These are phyloP conservation scores for Lagopus muta DNA, from an alignment of 2,113 vertebrate species.

Conservation along the genomic window DNA sequence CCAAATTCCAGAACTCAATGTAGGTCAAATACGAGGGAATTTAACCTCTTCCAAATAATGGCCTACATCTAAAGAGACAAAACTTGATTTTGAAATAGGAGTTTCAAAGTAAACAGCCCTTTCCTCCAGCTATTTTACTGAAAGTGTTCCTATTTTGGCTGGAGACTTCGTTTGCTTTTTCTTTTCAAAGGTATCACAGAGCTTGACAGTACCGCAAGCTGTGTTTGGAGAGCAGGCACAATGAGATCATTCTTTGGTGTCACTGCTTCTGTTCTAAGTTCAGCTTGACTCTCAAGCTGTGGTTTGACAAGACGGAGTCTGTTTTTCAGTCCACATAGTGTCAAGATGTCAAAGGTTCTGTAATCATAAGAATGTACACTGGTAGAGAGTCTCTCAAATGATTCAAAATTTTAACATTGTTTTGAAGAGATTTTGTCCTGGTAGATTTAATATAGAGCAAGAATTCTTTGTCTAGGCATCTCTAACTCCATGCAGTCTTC, in stretches of 20 bases:
- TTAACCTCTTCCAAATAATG: neutral
- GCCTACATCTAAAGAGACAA: neutral
- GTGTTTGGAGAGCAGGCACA: neutral
- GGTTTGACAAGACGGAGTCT: neutral
- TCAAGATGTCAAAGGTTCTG: neutral
- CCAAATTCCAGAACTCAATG: neutral
- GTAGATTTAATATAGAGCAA: neutral
- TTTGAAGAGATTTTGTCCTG: neutral
- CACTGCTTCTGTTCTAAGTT: neutral
- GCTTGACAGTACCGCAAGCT: neutral
- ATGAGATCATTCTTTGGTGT: neutral
- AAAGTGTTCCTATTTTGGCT: conserved; percentile 25
- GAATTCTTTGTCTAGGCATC: neutral
- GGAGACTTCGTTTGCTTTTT: neutral
- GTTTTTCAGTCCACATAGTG: neutral
- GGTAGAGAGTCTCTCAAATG: neutral
- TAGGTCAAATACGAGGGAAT: neutral
- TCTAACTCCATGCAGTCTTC: neutral
- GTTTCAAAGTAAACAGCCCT: neutral
- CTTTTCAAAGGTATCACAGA: neutral
- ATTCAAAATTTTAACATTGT: neutral
- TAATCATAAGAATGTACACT: neutral
- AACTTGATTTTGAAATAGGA: neutral
- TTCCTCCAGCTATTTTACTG: neutral
- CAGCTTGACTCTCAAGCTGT: neutral